Percentiles rank a stretch among this genome's conserved stretches.
Evolutionary conservation across 2,888 invertebrate species (phyloP).

Genomic region (Troides aeacus): DNA sequence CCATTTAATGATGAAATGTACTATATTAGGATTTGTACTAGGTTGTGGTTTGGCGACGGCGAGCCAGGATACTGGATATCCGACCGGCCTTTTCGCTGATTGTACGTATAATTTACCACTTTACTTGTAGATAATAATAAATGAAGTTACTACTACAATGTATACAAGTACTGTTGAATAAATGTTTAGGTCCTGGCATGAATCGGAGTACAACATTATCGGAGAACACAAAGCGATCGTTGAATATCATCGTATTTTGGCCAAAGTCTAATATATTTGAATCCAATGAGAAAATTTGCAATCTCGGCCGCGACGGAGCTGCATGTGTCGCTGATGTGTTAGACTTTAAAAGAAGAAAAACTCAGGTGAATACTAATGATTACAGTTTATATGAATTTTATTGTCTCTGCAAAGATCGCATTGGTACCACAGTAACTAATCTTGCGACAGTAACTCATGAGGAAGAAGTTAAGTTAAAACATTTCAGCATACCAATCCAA

Average conservation of each 20-base stretch:
- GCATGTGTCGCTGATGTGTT: slow-evolving; percentile 54
- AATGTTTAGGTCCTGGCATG: slow-evolving; percentile 68
- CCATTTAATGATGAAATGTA: slow-evolving; percentile 34
- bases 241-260: slow-evolving; percentile 50
- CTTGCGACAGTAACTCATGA: background rate
- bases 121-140: background rate
- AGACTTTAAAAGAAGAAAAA: slow-evolving; percentile 51
- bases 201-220: slow-evolving; percentile 58
- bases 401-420: too few species aligned
- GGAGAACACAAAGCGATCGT: slow-evolving; percentile 48
- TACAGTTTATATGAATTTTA: background rate
- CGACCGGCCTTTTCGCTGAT: slow-evolving; percentile 62
- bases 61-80: slow-evolving; percentile 51
- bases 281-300: slow-evolving; percentile 50
- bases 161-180: background rate
- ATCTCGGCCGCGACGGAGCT: slow-evolving; percentile 47
- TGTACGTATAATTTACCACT: slow-evolving; percentile 46
- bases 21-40: slow-evolving; percentile 33
- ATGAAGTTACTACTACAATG: background rate
- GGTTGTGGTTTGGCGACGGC: slow-evolving; percentile 36
- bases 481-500: background rate
- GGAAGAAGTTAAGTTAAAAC: background rate
- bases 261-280: slow-evolving; percentile 45
- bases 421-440: background rate
- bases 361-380: slow-evolving; percentile 44